Conservation (phyloP, 2,797 vertebrate genomes). For the Hoplostethus atlanticus region DNA sequence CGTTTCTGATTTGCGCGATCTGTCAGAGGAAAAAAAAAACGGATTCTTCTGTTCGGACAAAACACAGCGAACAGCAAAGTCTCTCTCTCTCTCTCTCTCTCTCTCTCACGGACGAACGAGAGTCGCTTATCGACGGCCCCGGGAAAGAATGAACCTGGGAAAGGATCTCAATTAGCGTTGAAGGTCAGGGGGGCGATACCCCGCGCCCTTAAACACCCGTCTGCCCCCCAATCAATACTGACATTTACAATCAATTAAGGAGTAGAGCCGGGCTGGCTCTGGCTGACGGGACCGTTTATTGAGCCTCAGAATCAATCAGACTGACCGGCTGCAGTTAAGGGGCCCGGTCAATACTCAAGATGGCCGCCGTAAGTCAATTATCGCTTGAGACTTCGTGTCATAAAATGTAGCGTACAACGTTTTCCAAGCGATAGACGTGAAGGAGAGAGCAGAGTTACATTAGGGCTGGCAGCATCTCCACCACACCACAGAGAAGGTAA, state of each 20-base stretch:
- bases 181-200: slow-evolving; percentile 47
- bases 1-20: slow-evolving; percentile 27
- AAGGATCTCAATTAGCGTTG: slow-evolving; percentile 57
- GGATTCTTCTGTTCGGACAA: slow-evolving; percentile 31
- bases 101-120: slow-evolving; percentile 5
- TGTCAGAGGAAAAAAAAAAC: slow-evolving; percentile 38
- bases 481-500: slow-evolving; percentile 75
- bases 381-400: slow-evolving; percentile 37
- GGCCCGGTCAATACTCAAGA: slow-evolving; percentile 14
- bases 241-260: slow-evolving; percentile 61
- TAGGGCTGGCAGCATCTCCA: slow-evolving; percentile 73
- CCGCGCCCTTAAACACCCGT: slow-evolving; percentile 30
- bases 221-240: slow-evolving; percentile 54
- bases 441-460: slow-evolving; percentile 65
- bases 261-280: slow-evolving; percentile 14
- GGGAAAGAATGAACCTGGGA: slow-evolving; percentile 32
- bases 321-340: background rate
- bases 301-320: slow-evolving; percentile 11
- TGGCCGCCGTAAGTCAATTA: slow-evolving; percentile 6
- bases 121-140: slow-evolving; percentile 21
- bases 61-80: slow-evolving; percentile 11
- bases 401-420: slow-evolving; percentile 49
- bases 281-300: slow-evolving; percentile 31
- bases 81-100: background rate
- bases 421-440: slow-evolving; percentile 60